Base-by-base conservation (phyloP, 2,113 vertebrate species). In the Phaethornis superciliosus region DNA sequence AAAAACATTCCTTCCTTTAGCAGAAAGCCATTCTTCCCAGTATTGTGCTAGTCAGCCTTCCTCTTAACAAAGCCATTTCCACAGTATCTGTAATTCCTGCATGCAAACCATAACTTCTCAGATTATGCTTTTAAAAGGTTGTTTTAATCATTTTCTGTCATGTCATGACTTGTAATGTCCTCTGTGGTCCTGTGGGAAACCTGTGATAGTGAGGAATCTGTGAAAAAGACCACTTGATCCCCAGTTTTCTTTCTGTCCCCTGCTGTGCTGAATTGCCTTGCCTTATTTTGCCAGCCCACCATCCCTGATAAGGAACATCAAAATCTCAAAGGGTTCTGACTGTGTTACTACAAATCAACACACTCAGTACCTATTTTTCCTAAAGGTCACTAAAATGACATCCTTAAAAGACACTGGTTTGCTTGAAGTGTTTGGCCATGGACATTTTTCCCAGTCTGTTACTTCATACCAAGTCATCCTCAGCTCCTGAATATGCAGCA, bases 1-100 rank as follows among this genome's bases (percentile, higher is more conserved):
- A 95, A 90, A 79, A 92, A 56, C 37, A 10, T 59, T 19, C 42
- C 55, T 91, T 63, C 93, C 93, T 88, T 83, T 83, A 71, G 75
- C 4, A 90, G 75, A 93, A 85, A 88, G 49, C 52, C n/a, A 6
- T 94, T 95, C 90, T 97, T 95, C 93, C 91, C 92, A 52, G 52
- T 94, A 94, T 95, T 95, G 88, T 95, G 67, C 56, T 86, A 46
- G 40, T 71, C 32, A 59, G 49, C 46, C 54, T 95, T 90, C 72
- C 69, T 94, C 54, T 84, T 88, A 86, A 83, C 90, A 95, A 91
- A 88, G 54, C 49, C 33, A 35, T 35, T 88, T 95, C 76, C 80
- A 92, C 7, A 46, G 46, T 8, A 40, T 90, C 68, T 93, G 32
- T 62, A 85, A 46, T 81, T 95, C 33, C 49, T 93, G 35, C 30